Evolutionary conservation across 2,888 invertebrate species (phyloP).

Genomic region (Microctonus hyperodae): DNA sequence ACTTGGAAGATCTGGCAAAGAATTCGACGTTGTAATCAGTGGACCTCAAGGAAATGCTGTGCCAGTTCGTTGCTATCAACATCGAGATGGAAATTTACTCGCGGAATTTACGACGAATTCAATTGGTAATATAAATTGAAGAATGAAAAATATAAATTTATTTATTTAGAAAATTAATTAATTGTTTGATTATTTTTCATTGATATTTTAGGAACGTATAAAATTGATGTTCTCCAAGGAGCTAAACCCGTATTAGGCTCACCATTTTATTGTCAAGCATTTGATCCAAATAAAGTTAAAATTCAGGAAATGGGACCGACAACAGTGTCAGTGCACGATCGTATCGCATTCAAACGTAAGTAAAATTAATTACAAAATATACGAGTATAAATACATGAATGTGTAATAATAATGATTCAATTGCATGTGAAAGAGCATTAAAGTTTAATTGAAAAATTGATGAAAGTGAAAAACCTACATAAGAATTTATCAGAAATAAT

Average conservation of each 20-base stretch:
- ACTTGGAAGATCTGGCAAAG: conserved; percentile 81
- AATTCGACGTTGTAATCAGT: conserved; percentile 90
- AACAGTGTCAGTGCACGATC: conserved; percentile 82
- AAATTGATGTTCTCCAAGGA: conserved; percentile 86
- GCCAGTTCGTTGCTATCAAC: conserved; percentile 93
- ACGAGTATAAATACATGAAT: neutral
- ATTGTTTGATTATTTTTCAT: conserved; percentile 22
- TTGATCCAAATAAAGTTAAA: conserved; percentile 83
- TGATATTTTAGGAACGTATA: conserved; percentile 54
- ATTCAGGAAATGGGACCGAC: conserved; percentile 79
- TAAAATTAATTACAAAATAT: conserved; percentile 29
- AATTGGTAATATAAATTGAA: conserved; percentile 65
- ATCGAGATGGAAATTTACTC: conserved; percentile 92
- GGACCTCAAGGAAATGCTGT: conserved; percentile 82
- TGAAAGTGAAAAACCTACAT: neutral
- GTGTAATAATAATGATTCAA: conserved; percentile 13
- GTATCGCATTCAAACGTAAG: conserved; percentile 81
- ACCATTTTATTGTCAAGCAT: conserved; percentile 93
- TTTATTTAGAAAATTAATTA: neutral
- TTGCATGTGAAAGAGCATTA: neutral
- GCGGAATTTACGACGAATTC: conserved; percentile 91
- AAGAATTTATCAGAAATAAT: neutral
- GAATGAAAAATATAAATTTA: neutral
- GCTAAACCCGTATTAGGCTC: conserved; percentile 91
- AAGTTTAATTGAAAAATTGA: neutral